Evolutionary conservation across 2,113 vertebrate genomes (phyloP).

Genomic region (Scomber japonicus): DNA sequence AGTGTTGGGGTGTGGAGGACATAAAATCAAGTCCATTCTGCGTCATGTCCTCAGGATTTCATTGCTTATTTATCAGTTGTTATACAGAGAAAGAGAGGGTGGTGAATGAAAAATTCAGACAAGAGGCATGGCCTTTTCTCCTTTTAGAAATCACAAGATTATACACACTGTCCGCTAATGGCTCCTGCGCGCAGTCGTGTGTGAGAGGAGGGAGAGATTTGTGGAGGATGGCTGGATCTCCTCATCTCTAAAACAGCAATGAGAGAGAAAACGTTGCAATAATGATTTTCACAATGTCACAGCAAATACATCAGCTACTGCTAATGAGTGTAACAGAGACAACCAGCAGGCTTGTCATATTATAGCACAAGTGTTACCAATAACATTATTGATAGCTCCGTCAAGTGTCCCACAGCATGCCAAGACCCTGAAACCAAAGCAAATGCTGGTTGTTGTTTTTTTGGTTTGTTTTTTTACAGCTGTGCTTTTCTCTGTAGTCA

Average conservation of each 20-base stretch:
- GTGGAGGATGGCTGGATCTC: slow-evolving; percentile 39
- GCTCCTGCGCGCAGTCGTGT: slow-evolving; percentile 42
- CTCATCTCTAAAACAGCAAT: slow-evolving; percentile 38
- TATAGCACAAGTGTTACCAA: no score
- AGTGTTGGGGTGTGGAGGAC: slow-evolving; percentile 44
- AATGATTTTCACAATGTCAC: background rate
- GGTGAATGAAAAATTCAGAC: slow-evolving; percentile 81
- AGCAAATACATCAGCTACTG: slow-evolving; percentile 1
- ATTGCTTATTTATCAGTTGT: slow-evolving; percentile 81
- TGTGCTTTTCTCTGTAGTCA: no score
- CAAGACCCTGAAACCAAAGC: no score
- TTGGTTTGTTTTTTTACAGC: no score
- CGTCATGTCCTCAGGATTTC: slow-evolving; percentile 68
- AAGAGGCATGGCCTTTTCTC: slow-evolving; percentile 58
- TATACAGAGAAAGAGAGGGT: slow-evolving; percentile 74
- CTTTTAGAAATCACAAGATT: slow-evolving; percentile 72
- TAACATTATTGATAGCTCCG: no score
- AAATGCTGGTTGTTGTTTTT: no score
- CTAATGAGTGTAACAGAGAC: background rate
- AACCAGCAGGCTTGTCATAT: background rate
- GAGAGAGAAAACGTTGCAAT: background rate
- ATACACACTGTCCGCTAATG: slow-evolving; percentile 72
- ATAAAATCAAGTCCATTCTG: slow-evolving; percentile 68
- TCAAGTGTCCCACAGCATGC: no score
- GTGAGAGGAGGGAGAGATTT: slow-evolving; percentile 48